Percentiles rank a stretch among this genome's conserved stretches.
phyloP scores from a whole-genome alignment of 23 tunicate genomes.

The Halocynthia aurantium region DNA sequence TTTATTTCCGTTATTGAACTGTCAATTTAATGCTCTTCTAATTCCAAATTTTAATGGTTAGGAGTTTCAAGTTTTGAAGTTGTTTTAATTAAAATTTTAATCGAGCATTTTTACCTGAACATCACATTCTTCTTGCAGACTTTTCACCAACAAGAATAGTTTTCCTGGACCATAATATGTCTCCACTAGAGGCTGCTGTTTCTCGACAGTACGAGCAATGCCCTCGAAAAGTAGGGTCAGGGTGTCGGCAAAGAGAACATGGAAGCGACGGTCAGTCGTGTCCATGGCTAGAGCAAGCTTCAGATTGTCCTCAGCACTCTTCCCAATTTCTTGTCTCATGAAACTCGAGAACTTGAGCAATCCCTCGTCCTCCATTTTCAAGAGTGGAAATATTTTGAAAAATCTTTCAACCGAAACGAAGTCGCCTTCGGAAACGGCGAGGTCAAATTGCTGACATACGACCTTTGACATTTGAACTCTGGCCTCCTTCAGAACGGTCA shows the following conservation, averaged over 20 bases:
- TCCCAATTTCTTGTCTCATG: conserved; percentile 68
- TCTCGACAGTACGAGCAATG: conserved; percentile 89
- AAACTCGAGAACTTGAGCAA: conserved; percentile 69
- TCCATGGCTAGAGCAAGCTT: conserved; percentile 63
- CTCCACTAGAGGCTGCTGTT: conserved; percentile 94
- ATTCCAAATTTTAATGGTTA: too few species aligned
- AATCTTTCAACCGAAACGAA: conserved; percentile 68
- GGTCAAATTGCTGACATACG: conserved; percentile 79
- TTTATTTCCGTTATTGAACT: too few species aligned
- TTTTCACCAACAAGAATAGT: conserved; percentile 67
- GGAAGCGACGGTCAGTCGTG: conserved; percentile 29
- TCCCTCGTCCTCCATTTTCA: conserved; percentile 93
- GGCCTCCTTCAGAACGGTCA: conserved; percentile 73
- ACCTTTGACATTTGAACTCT: conserved; percentile 63
- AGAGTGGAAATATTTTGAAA: conserved; percentile 82
- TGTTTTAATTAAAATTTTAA: too few species aligned
- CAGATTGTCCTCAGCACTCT: conserved; percentile 67
- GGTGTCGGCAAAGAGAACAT: conserved; percentile 79
- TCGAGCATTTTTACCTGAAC: conserved; percentile 35
- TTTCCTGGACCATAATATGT: conserved; percentile 99
- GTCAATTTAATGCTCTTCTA: too few species aligned
- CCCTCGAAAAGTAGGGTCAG: conserved; percentile 82
- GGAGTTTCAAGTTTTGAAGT: too few species aligned
- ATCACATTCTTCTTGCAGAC: conserved; percentile 87
- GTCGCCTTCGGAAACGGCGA: conserved; percentile 66